phyloP scores from a whole-genome alignment of 2,113 vertebrate species.

The Phrynocephalus versicolor region DNA sequence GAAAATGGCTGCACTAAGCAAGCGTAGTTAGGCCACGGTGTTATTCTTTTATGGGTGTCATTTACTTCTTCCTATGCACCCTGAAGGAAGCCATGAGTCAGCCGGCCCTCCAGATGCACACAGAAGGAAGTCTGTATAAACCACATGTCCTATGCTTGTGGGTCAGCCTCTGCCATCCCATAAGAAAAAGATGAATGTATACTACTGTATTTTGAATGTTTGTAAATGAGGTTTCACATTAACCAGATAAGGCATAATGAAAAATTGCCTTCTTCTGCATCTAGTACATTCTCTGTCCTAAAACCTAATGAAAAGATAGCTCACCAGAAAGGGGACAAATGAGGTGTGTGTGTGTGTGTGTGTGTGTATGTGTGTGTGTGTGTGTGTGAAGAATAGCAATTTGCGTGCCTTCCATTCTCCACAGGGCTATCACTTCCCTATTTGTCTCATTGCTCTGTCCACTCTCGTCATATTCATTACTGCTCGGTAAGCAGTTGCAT shows the following conservation, averaged over 20 bases:
- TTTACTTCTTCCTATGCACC: too few species aligned
- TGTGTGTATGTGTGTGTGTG: too few species aligned
- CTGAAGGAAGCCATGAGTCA: too few species aligned
- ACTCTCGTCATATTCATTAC: not conserved
- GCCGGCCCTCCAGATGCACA: too few species aligned
- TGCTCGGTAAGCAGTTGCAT: slow-evolving; percentile 9
- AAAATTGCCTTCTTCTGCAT: not conserved
- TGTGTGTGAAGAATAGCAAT: not conserved
- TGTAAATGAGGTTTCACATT: not conserved
- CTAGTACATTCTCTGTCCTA: not conserved
- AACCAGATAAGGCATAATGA: not conserved
- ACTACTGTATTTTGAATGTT: not conserved
- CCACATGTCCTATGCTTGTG: too few species aligned
- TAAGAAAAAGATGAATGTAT: not conserved
- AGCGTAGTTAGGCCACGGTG: too few species aligned
- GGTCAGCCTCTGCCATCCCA: too few species aligned
- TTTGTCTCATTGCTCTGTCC: slow-evolving; percentile 17
- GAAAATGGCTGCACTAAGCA: too few species aligned
- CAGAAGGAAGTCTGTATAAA: too few species aligned
- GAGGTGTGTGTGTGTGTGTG: too few species aligned
- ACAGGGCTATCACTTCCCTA: not conserved
- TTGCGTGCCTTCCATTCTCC: slow-evolving; percentile 1
- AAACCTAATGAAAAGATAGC: not conserved
- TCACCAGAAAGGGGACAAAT: not conserved
- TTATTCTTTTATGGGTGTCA: too few species aligned